Percentiles rank a stretch among this genome's conserved stretches.
Conservation (phyloP, 1,140 invertebrate genomes). For the Propsilocerus akamusi region DNA sequence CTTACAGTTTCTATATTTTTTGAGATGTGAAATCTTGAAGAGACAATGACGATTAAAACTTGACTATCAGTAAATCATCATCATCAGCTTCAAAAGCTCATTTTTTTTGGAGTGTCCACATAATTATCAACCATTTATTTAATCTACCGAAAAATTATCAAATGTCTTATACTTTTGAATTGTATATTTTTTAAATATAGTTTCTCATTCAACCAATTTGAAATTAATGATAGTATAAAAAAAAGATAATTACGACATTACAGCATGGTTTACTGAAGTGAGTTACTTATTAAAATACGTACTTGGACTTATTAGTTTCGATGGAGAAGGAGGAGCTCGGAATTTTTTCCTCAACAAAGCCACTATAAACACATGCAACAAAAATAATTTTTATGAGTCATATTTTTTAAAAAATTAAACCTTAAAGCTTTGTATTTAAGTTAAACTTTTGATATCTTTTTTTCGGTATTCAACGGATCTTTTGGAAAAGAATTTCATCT, state of each 20-base stretch:
- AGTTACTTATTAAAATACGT: neutral
- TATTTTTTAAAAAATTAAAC: too few species aligned
- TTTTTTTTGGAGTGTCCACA: too few species aligned
- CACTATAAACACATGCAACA: constrained; percentile 3
- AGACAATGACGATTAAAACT: too few species aligned
- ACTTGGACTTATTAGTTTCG: neutral
- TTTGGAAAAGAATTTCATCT: too few species aligned
- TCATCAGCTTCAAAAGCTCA: too few species aligned
- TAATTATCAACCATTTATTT: neutral
- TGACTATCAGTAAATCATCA: too few species aligned
- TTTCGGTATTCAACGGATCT: too few species aligned
- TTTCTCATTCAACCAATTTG: neutral
- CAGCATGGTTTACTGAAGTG: neutral
- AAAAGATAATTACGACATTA: constrained; percentile 1
- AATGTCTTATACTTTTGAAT: neutral
- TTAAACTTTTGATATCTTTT: too few species aligned
- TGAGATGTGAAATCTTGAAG: too few species aligned
- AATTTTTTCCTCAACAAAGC: constrained; percentile 1
- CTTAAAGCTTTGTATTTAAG: too few species aligned
- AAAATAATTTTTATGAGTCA: too few species aligned
- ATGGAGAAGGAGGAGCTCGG: constrained; percentile 3
- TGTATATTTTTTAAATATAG: neutral
- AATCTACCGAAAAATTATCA: neutral
- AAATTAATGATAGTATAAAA: neutral
- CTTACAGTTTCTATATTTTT: too few species aligned